A percentile compares a stretch with the other conserved stretches of the same genome.
These are phyloP conservation scores for Holothuria leucospilota DNA, from an alignment of 53 echinoderm and acorn worm genomes.

Conservation along the genomic window DNA sequence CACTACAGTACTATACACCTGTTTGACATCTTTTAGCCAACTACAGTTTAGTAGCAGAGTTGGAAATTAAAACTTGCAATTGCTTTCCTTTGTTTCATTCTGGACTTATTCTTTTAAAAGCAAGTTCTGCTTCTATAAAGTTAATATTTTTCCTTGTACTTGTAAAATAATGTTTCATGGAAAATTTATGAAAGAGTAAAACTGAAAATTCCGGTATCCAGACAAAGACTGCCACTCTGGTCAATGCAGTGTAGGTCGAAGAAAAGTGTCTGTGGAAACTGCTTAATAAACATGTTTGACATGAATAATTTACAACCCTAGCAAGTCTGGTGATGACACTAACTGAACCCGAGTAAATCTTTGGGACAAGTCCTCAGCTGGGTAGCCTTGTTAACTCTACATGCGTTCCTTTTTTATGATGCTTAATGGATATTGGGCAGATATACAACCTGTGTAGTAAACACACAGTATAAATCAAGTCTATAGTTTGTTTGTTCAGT, in stretches of 20 bases:
- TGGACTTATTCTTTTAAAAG: too few species aligned
- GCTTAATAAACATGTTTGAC: slow-evolving; percentile 47
- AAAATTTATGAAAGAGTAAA: too few species aligned
- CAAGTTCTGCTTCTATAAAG: too few species aligned
- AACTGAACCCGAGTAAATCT: slow-evolving; percentile 22
- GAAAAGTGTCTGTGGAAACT: slow-evolving; percentile 30
- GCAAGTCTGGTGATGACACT: slow-evolving; percentile 38
- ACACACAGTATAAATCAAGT: slow-evolving; percentile 50
- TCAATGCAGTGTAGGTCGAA: neutral
- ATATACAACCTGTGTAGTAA: slow-evolving; percentile 45
- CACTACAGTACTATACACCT: too few species aligned
- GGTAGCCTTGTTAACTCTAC: slow-evolving; percentile 9
- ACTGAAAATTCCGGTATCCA: too few species aligned
- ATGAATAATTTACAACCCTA: slow-evolving; percentile 36
- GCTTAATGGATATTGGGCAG: slow-evolving; percentile 53
- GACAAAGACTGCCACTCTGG: too few species aligned
- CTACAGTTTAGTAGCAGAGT: too few species aligned
- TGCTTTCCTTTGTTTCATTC: too few species aligned
- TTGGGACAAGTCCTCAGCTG: neutral
- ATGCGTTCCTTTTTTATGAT: slow-evolving; percentile 17
- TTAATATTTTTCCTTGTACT: too few species aligned
- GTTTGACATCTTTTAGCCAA: too few species aligned
- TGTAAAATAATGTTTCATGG: too few species aligned
- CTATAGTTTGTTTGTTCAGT: slow-evolving; percentile 37
- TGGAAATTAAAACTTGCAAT: too few species aligned